phyloP scores from a whole-genome alignment of 2,113 vertebrate species.

The Urocynchramus pylzowi region DNA sequence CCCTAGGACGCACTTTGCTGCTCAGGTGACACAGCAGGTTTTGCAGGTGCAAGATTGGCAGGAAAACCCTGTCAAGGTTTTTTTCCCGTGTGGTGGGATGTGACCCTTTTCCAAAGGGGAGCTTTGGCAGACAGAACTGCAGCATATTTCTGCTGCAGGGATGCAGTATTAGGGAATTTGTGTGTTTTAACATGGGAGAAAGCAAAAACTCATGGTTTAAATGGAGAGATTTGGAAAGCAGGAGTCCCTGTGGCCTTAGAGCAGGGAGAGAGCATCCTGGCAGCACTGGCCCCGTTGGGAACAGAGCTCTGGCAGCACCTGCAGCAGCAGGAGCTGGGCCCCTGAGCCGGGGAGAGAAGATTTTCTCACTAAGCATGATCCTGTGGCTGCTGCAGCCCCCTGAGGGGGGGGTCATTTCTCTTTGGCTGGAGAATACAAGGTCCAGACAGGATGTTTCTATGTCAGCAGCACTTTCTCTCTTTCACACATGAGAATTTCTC shows the following conservation, averaged over 20 bases:
- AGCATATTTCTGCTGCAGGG: not conserved
- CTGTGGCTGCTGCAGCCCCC: not conserved
- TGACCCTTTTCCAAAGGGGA: not conserved
- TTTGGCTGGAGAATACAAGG: not conserved
- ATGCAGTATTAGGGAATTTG: not conserved
- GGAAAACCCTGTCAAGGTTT: not conserved
- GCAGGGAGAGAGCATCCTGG: no score
- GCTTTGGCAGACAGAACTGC: not conserved
- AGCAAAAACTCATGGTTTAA: not conserved
- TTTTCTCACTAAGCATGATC: not conserved
- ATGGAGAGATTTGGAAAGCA: not conserved
- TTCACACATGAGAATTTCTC: not conserved
- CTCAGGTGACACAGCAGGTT: not conserved
- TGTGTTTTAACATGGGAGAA: not conserved
- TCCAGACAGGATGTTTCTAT: not conserved
- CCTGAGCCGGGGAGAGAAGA: rapidly evolving
- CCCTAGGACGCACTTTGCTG: not conserved
- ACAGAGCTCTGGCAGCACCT: not conserved
- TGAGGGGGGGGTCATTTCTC: not conserved
- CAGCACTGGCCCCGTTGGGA: not conserved
- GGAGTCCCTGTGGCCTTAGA: not conserved
- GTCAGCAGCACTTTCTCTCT: not conserved
- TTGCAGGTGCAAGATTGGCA: not conserved
- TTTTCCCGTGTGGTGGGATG: not conserved
- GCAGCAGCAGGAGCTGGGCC: rapidly evolving